A percentile compares a stretch with the other conserved stretches of the same genome.
These are phyloP conservation scores for Drosophila conformis DNA, from an alignment of 2,888 invertebrate genomes.

Conservation along the genomic window DNA sequence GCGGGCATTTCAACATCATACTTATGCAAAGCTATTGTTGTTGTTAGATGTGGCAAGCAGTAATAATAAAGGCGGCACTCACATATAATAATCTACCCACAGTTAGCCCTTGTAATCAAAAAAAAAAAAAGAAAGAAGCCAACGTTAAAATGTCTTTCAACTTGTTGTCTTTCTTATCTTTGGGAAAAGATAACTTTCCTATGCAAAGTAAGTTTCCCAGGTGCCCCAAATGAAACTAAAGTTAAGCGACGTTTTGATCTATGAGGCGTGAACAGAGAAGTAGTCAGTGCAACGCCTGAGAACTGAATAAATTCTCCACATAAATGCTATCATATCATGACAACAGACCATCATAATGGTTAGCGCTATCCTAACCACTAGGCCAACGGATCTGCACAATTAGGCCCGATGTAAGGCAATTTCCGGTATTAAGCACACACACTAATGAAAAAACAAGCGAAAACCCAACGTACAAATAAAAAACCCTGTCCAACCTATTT, in stretches of 20 bases:
- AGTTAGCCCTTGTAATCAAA: conserved; percentile 12
- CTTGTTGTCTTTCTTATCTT: conserved; percentile 35
- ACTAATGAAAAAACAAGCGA: conserved; percentile 1
- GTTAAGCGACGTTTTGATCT: conserved; percentile 44
- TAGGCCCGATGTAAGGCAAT: conserved; percentile 48
- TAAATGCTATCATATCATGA: conserved; percentile 43
- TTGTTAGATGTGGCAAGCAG: conserved; percentile 70
- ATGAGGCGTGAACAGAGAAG: conserved; percentile 24
- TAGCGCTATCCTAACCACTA: conserved; percentile 27
- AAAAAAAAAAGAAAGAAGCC: conserved; percentile 22
- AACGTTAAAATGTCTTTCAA: conserved; percentile 32
- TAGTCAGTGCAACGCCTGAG: conserved; percentile 33
- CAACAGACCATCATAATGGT: conserved; percentile 21
- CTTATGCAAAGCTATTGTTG: conserved; percentile 68
- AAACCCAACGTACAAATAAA: conserved; percentile 6
- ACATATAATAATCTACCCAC: conserved; percentile 22
- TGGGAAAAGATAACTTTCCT: conserved; percentile 62
- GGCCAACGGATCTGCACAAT: conserved; percentile 73
- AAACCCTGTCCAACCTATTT: conserved; percentile 21
- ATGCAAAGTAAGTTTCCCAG: conserved; percentile 51
- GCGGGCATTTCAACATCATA: conserved; percentile 62
- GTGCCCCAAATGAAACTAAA: conserved; percentile 60
- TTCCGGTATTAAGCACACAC: conserved; percentile 39
- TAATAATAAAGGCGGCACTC: conserved; percentile 48
- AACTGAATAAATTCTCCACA: conserved; percentile 17